These are phyloP conservation scores for Hipparchia semele DNA, from an alignment of 2,888 invertebrate genomes.

Conservation along the genomic window DNA sequence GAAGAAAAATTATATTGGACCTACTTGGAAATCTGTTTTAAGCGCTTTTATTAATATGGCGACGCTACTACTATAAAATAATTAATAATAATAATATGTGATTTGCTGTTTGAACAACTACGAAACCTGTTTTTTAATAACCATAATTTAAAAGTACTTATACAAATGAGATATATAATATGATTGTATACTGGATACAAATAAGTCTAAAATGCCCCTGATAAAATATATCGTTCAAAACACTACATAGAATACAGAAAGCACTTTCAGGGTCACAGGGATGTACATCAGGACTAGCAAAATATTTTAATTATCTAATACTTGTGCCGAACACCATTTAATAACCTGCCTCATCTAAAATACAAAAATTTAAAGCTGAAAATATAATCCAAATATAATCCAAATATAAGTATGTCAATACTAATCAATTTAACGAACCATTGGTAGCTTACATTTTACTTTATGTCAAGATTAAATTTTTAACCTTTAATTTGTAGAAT, in stretches of 20 bases:
- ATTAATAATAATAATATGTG: neutral
- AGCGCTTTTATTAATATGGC: neutral
- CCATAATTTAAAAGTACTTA: slow-evolving; percentile 3
- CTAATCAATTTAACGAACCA: no score
- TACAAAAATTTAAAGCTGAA: no score
- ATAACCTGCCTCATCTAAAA: no score
- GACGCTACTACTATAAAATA: neutral
- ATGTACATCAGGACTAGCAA: slow-evolving; percentile 29
- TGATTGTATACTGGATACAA: slow-evolving; percentile 11
- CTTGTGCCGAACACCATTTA: neutral
- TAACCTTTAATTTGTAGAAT: no score
- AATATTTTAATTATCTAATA: slow-evolving; percentile 13
- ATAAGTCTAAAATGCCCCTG: neutral
- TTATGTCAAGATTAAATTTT: no score
- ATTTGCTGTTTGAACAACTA: neutral
- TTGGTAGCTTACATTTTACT: no score
- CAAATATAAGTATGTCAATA: no score
- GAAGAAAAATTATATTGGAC: neutral
- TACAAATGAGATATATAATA: neutral
- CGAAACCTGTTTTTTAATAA: neutral
- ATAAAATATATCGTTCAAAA: slow-evolving; percentile 4
- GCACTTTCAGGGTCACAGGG: slow-evolving; percentile 30
- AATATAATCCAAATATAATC: no score
- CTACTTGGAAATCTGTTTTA: slow-evolving; percentile 1
- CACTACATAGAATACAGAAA: slow-evolving; percentile 18